phyloP scores from a whole-genome alignment of 2,888 invertebrate genomes.

The Deladenus siricidicola region DNA sequence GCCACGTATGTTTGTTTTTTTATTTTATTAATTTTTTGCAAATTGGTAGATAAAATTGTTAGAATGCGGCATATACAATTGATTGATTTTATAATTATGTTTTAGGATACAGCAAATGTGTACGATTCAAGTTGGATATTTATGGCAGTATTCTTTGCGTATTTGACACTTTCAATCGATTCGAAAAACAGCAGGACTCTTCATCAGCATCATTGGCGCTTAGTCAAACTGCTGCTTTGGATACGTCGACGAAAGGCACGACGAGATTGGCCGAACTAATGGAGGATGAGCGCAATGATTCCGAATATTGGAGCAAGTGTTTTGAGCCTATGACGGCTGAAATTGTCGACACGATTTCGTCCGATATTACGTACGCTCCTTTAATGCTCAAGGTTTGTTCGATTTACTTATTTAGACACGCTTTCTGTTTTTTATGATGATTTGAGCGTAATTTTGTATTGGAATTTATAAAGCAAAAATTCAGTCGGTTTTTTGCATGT shows the following conservation, averaged over 20 bases:
- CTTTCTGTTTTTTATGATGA: neutral
- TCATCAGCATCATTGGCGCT: neutral
- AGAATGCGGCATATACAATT: neutral
- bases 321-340: conserved; percentile 14
- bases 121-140: conserved; percentile 28
- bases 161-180: conserved; percentile 16
- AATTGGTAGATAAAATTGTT: neutral
- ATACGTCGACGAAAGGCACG: neutral
- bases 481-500: neutral
- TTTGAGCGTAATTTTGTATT: no score
- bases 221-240: neutral
- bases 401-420: neutral
- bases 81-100: neutral
- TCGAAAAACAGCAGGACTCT: neutral
- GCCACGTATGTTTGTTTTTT: conserved; percentile 15
- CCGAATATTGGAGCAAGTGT: conserved; percentile 14
- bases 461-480: no score
- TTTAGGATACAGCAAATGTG: conserved; percentile 27
- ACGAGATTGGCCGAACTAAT: conserved; percentile 10
- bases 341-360: conserved; percentile 21
- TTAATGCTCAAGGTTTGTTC: conserved; percentile 21
- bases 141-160: conserved; percentile 27
- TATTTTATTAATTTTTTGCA: neutral
- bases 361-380: conserved; percentile 25
- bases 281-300: neutral